Base-by-base conservation (phyloP, 2,797 vertebrate species). In the Anas georgica region DNA sequence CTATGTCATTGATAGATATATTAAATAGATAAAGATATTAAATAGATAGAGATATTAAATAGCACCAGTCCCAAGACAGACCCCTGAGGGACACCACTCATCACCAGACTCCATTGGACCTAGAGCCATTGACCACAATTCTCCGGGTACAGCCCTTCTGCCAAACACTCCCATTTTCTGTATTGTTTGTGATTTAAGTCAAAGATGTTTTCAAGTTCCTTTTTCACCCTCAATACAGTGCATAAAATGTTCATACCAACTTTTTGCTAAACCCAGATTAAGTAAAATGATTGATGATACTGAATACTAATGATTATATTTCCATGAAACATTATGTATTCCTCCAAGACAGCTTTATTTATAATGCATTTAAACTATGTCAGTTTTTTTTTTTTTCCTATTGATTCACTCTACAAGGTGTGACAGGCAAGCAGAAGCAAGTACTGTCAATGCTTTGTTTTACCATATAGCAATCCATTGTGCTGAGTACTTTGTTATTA, bases 341-440 rank as follows among this genome's bases (percentile, higher is more conserved):
- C 85, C 39, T 78, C 35, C 72, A 81, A 64, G 60, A 85, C 67
- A 96, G 29, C 37, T 92, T 86, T 92, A 94, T 95, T 94, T 89
- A 91, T 90, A 88, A 94, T 25, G 75, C 39, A 87, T 74, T 82
- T 46, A 83, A 86, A 48, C 63, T 85, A 64, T 37, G 26, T 48
- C 84, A 63, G 21, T 5, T 70, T 25, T 50, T 48, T 41, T 85
- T 88, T 50, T 78, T 75, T 35, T 35, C 35, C 41, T 73, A 88
- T 55, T 76, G 70, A 86, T 72, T 87, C 50, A 17, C 60, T 88
- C 74, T 50, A 29, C 14, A 6, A 70, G 28, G 11, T 75, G 43
- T 76, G 86, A 87, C 80, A 93, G 59, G 37, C 52, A 94, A 88
- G 69, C 22, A 84, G 74, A 72, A 75, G 21, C 13, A 64, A 93